phyloP scores from a whole-genome alignment of 1,140 invertebrate species.

The Procambarus clarkii region DNA sequence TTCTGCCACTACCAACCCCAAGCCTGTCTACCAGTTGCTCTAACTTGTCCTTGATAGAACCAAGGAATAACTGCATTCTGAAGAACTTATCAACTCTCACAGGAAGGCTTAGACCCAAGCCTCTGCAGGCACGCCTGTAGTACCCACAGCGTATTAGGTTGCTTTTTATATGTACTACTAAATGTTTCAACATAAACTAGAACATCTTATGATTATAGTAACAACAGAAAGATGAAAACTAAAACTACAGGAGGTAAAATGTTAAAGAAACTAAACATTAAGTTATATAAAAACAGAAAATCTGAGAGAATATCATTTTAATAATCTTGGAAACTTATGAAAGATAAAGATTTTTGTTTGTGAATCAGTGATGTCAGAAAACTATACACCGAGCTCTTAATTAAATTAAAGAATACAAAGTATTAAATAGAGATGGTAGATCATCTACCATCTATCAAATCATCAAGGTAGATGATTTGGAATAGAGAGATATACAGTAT shows the following conservation, averaged over 20 bases:
- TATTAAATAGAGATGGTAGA: too few species aligned
- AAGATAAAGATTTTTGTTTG: too few species aligned
- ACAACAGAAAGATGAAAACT: neutral
- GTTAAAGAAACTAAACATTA: too few species aligned
- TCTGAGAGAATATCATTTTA: too few species aligned
- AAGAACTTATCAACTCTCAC: slow-evolving; percentile 25
- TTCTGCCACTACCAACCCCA: slow-evolving; percentile 13
- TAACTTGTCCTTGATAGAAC: slow-evolving; percentile 49
- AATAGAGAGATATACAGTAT: neutral
- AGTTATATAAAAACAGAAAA: too few species aligned
- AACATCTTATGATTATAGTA: neutral
- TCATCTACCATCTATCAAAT: too few species aligned
- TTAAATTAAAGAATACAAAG: too few species aligned
- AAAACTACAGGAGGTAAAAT: too few species aligned
- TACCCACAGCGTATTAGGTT: slow-evolving; percentile 17
- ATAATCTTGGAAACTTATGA: too few species aligned
- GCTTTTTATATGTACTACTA: neutral
- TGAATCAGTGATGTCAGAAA: too few species aligned
- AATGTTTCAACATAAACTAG: neutral
- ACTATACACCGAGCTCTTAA: too few species aligned
- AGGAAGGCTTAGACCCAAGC: slow-evolving; percentile 15
- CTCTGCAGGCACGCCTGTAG: slow-evolving; percentile 38
- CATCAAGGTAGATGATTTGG: neutral
- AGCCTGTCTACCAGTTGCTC: slow-evolving; percentile 56
- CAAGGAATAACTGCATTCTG: slow-evolving; percentile 50